Base-by-base conservation (phyloP, 2,888 invertebrate genomes). In the Hydriomena furcata region DNA sequence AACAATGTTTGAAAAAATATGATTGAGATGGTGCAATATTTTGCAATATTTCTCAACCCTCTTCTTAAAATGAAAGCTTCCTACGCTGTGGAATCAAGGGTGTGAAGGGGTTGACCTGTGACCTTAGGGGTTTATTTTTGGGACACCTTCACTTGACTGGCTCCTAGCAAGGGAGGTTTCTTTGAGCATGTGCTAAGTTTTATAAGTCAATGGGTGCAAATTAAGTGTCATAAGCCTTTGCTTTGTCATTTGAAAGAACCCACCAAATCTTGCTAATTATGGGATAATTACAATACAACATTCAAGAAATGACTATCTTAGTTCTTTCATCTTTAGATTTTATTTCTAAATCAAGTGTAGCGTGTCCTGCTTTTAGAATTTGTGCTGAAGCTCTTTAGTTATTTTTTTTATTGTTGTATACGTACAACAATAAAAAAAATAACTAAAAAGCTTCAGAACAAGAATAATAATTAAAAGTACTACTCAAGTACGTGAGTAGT, bases 31-130 rank as follows among this genome's bases (percentile, higher is more conserved):
- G 32, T 28, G 13, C 28, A 40, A 46, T 37, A 32, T 42, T 46
- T 34, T 5, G 21, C 7, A 30, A 34, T 34, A 42, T 38, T 23
- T 31, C 32, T 36, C 47, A 47, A 44, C 60, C 55, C 57, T 50
- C 40, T 31, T 17, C 10, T 27, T 13, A 36, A 40, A 48, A 32
- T 50, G n/a, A n/a, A 50, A 50, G 52, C 49, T 40, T 47, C 35
- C 50, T 46, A 36, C 41, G 52, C 27, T 42, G 59, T 60, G 60
- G 52, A 60, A 38, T 60, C 60, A 60, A 60, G 58, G 44, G 57
- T 45, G 55, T 41, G 31, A 55, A 17, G 40, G 49, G 60, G 55
- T 52, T 58, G 55, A 60, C 58, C 60, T 51, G 49, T 58, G 58
- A 56, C 48, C 54, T 59, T 40, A 35, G 41, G 53, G 57, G 56